phyloP scores from a whole-genome alignment of 2,113 vertebrate genomes.

The Anoplopoma fimbria region DNA sequence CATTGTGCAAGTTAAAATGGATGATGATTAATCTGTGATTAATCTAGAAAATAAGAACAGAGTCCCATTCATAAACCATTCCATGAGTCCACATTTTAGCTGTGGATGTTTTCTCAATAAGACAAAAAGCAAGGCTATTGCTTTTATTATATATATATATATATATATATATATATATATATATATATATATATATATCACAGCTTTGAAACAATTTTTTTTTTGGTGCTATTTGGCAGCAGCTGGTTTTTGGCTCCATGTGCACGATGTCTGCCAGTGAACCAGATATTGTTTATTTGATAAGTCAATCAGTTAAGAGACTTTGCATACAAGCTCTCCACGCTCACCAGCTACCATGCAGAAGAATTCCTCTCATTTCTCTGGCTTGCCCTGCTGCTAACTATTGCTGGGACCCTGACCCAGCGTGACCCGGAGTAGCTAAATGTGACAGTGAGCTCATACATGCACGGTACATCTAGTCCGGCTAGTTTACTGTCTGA shows the following conservation, averaged over 20 bases:
- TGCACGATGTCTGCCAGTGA: background rate
- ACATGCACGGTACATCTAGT: slow-evolving; percentile 33
- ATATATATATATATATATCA: background rate
- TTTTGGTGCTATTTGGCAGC: background rate
- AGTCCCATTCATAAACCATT: background rate
- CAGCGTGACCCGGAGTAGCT: slow-evolving; percentile 51
- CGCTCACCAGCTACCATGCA: background rate
- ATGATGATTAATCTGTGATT: background rate
- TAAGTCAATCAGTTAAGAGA: background rate
- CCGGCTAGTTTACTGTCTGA: slow-evolving; percentile 13
- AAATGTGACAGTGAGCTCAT: slow-evolving; percentile 67
- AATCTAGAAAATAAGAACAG: background rate
- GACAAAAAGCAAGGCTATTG: background rate
- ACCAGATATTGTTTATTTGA: background rate
- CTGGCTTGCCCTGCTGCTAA: slow-evolving; percentile 17
- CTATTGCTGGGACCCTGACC: slow-evolving; percentile 68
- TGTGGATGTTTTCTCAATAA: background rate
- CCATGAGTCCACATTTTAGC: background rate
- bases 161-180: background rate
- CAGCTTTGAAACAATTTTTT: background rate
- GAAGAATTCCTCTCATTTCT: slow-evolving; percentile 46
- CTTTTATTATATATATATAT: background rate
- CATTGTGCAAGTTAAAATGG: background rate
- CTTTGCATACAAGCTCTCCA: background rate
- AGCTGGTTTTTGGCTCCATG: background rate